Percentiles rank a stretch among this genome's conserved stretches.
Conservation (phyloP, 2,113 vertebrate genomes). For the Entomyzon cyanotis region DNA sequence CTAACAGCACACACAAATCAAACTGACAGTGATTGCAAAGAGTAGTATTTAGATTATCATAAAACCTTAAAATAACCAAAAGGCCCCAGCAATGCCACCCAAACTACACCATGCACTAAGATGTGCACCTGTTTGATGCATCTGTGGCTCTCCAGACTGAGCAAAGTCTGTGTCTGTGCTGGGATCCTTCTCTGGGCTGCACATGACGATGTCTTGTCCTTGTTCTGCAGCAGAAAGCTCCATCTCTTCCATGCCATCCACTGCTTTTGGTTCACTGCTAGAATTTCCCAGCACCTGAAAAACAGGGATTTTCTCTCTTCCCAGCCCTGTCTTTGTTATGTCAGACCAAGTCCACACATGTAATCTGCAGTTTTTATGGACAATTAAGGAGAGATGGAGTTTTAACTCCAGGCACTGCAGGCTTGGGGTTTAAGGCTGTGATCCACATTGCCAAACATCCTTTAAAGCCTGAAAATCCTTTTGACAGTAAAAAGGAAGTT, state of each 20-base stretch:
- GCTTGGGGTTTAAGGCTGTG: neutral
- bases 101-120: neutral
- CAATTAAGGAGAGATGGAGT: neutral
- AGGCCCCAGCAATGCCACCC: neutral
- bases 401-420: neutral
- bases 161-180: neutral
- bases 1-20: neutral
- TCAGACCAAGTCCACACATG: neutral
- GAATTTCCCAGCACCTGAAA: neutral
- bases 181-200: neutral
- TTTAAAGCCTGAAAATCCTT: neutral
- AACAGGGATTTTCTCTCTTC: neutral
- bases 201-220: slow-evolving; percentile 22
- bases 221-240: neutral
- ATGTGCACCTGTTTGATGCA: neutral
- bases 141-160: neutral
- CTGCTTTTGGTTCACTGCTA: neutral
- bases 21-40: neutral
- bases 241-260: neutral
- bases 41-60: neutral
- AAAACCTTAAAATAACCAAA: neutral
- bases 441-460: neutral
- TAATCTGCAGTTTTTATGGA: neutral
- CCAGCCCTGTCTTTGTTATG: no score
- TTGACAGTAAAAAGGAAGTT: neutral